These are phyloP conservation scores for Diplodus puntazzo DNA, from an alignment of 2,797 vertebrate genomes.

Conservation along the genomic window DNA sequence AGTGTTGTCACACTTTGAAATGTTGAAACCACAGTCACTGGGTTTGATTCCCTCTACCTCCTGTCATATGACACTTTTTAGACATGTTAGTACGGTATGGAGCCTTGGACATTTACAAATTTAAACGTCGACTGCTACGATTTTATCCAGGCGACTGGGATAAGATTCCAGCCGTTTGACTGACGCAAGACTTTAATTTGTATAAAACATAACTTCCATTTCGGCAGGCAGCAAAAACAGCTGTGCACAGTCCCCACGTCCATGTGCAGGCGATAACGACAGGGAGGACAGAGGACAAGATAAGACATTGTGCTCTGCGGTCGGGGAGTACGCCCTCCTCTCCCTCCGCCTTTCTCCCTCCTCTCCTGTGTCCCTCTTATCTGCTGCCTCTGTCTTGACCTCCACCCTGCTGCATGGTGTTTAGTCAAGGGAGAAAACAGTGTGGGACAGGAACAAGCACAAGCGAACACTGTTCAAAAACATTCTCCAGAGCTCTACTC, in stretches of 20 bases:
- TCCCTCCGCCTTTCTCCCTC: conserved; percentile 59
- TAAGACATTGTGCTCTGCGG: conserved; percentile 77
- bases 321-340: conserved; percentile 75
- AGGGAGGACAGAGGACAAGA: conserved; percentile 79
- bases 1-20: no score
- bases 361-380: conserved; percentile 75
- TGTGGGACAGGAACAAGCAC: conserved; percentile 56
- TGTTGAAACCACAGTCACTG: no score
- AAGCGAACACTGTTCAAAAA: conserved; percentile 53
- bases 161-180: background rate
- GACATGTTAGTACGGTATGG: no score
- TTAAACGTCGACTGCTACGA: no score
- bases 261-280: conserved; percentile 71
- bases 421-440: conserved; percentile 62
- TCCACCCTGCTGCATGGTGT: conserved; percentile 74
- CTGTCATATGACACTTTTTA: no score
- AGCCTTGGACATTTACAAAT: no score
- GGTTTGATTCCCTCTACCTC: no score
- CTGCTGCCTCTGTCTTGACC: conserved; percentile 75
- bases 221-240: conserved; percentile 35
- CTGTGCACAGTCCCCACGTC: conserved; percentile 51
- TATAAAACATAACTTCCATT: conserved; percentile 24
- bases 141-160: no score
- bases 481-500: conserved; percentile 24
- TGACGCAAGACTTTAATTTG: conserved; percentile 17